Evolutionary conservation across 35 echinoderm and acorn worm genomes (phyloP), one percentile per base, ranked within the genome.

Genomic region (Hemicentrotus pulcherrimus): DNA sequence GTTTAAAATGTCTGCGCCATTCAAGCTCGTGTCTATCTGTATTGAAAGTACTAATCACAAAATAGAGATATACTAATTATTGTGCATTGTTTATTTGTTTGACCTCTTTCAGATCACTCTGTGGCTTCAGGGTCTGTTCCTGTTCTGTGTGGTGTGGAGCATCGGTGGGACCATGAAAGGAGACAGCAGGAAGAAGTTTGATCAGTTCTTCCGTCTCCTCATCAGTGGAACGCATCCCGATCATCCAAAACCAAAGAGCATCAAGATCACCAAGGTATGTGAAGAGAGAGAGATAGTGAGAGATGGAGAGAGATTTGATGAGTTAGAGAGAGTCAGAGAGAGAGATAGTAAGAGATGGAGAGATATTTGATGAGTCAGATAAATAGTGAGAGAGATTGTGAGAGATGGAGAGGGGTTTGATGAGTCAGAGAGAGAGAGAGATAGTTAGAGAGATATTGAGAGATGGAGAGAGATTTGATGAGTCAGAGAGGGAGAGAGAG

Each of bases 181-280:
- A 47, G 96, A 97, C 91, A 97, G 98, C 65, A 95, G 97, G 2
- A 88, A 95, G 91, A 99, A 99, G 86, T 99, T 99, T 97, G 97
- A 99, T 65, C 97, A 97, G 48, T 99, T 96, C 92, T 99, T 99
- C 97, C 96, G 98, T 31, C 61, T 96, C 2, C 94, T 99, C n/a
- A 99, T 99, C 90, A 97, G 97, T 91, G 98, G 98, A 19, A 99
- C 98, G 58, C 88, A 96, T 46, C 95, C 97, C 4, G 97, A 99
- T 33, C 98, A 99, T 91, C 98, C 98, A 4, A 99, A 99, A 95
- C 98, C 98, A 88, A 99, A 99, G 95, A 99, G 98, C 91, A 99
- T 99, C 95, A 99, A 99, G 91, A 97, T 99, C 60, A 96, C 98
- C 31, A 99, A 99, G 98, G 98, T 99, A 92, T 92, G 86, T 9